Evolutionary conservation across 2,797 vertebrate species (phyloP), one percentile per base, ranked within the genome.

Genomic region (Phrynocephalus guinanensis): DNA sequence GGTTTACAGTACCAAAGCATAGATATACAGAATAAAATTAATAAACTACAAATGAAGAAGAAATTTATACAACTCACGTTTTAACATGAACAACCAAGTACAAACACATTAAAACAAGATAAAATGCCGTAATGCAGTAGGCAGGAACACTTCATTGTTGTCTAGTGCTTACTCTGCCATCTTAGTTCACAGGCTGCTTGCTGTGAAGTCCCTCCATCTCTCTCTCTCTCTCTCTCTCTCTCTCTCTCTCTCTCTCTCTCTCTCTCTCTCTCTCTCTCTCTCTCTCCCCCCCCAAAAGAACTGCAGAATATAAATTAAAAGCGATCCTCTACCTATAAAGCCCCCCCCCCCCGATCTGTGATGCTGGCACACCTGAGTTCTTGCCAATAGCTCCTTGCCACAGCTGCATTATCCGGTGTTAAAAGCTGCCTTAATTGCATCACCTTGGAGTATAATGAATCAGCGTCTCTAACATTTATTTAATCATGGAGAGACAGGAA

Each of bases 391-490:
- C 66, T 71, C 28, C 15, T 48, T 70, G 13, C 63, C 38, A 24
- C 50, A 71, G 44, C 16, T 50, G 80, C 28, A 67, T 80, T 68
- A 26, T 63, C 82, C 68, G 75, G 24, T 67, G 20, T 80, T 67
- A 77, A 66, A 71, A 78, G 72, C 50, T 68, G 28, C 0, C 0
- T 66, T 88, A 4, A 77, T 13, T 3, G 85, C 87, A 18, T 60
- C 81, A 66, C 73, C 60, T 90, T 6, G 0, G 85, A 0, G 0
- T 48, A 73, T 86, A 68, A 91, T 71, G 6, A 24, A 50, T 66
- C 87, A 6, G 80, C 0, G 13, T 84, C 80, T 87, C 78, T 70
- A 82, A 78, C 80, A n/a, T n/a, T 73, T 89, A 38, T 20, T 91
- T 79, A 52, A 80, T 88, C 79, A 30, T 1, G 0, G 91, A 38